phyloP scores from a whole-genome alignment of 2,113 vertebrate genomes.

The Podarcis cretensis region DNA sequence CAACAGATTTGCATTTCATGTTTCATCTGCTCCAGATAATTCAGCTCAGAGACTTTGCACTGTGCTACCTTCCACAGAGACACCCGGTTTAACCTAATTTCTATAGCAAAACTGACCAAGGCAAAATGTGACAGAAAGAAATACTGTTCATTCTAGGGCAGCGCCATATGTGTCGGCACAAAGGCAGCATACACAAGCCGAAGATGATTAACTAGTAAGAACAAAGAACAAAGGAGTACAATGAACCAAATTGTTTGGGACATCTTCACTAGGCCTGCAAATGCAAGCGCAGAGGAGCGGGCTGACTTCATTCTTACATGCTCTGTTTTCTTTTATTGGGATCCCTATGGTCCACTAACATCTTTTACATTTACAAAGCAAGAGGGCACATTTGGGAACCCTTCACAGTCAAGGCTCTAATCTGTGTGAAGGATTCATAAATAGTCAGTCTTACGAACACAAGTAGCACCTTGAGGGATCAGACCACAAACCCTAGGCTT shows the following conservation, averaged over 20 bases:
- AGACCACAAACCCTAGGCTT: neutral
- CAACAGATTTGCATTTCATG: constrained; percentile 13
- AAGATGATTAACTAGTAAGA: neutral
- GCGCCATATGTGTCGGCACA: neutral
- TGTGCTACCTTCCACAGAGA: constrained; percentile 9
- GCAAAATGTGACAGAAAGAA: neutral
- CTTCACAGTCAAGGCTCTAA: neutral
- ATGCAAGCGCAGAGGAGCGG: neutral
- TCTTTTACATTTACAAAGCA: neutral
- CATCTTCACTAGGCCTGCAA: neutral
- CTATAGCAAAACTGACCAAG: constrained; percentile 7
- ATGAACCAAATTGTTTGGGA: neutral
- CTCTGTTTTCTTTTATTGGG: neutral
- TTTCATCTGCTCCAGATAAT: constrained; percentile 1
- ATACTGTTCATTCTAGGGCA: constrained; percentile 33
- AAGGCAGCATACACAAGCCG: constrained; percentile 12
- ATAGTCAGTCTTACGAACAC: neutral
- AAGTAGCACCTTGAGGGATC: neutral
- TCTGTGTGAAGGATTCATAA: neutral
- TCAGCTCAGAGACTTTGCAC: constrained; percentile 2
- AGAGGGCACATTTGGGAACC: neutral
- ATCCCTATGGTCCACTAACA: neutral
- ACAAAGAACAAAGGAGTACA: neutral
- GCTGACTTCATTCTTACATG: neutral
- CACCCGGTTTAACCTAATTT: constrained; percentile 46